Evolutionary conservation across 2,888 invertebrate species (phyloP), one percentile per base, ranked within the genome.

Genomic region (Bombylius discolor): DNA sequence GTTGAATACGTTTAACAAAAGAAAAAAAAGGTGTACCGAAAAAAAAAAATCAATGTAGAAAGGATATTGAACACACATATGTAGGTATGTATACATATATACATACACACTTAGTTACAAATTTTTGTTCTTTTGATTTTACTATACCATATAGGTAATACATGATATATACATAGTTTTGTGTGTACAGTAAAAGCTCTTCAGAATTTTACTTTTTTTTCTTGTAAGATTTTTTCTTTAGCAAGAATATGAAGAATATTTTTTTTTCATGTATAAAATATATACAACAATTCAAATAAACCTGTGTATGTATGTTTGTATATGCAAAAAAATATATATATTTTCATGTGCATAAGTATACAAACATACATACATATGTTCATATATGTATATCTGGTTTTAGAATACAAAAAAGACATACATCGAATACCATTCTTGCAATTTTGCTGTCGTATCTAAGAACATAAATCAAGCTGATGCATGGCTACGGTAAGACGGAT

Each of bases 401-500:
- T 36, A 36, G 5, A 36, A 36, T 3, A 45, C 42, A 51, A 48
- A 56, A 48, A 42, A 52, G 44, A 56, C 52, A 42, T 39, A 51
- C 39, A 55, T 55, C 57, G 59, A 56, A 59, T 59, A 60, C 57
- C 58, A 61, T 60, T 62, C 61, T 61, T 62, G 61, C 62, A 60
- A 62, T 60, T 62, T 62, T 56, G 56, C 61, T 61, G 61, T 62
- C 62, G 62, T 61, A 61, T 62, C 61, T 61, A 51, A 47, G 39
- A 46, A 52, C 54, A 62, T 62, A 62, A 62, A 62, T 62, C 62
- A 62, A 60, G 59, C 60, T 62, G 62, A 62, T 62, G 61, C 61
- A 62, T 62, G 60, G 61, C 62, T 57, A 60, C 59, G 59, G 62
- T 57, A 62, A 62, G 61, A 62, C 60, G 57, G 59, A 62, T 62